phyloP scores from a whole-genome alignment of 2,113 vertebrate species.

The Agapornis roseicollis region DNA sequence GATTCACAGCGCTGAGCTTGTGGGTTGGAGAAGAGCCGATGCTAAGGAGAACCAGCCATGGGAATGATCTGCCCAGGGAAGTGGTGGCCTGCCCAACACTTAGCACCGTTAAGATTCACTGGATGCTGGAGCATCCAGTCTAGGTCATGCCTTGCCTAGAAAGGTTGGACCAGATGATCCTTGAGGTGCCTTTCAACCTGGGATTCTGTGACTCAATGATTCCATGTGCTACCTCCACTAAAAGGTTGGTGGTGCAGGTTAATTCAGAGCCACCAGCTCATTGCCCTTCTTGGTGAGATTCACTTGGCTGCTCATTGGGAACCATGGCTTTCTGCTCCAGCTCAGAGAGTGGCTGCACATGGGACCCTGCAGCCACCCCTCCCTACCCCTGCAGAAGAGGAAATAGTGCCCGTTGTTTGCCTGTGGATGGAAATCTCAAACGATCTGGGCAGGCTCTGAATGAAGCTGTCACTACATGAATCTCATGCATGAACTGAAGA shows the following conservation, averaged over 20 bases:
- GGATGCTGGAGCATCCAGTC: not conserved
- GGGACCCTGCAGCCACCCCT: not conserved
- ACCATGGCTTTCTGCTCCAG: not conserved
- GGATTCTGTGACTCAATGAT: not conserved
- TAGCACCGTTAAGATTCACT: not conserved
- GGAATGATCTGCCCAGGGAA: not conserved
- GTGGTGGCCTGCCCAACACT: not conserved
- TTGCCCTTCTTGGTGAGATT: not conserved
- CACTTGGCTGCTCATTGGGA: not conserved
- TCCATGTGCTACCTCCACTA: not conserved
- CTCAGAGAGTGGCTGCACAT: fast-evolving
- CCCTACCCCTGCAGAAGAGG: not conserved
- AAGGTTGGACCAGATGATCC: not conserved
- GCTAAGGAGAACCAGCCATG: not conserved
- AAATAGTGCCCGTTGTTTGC: not conserved
- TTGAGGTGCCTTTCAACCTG: not conserved
- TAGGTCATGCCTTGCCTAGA: not conserved
- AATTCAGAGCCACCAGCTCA: not conserved
- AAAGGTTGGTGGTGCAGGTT: not conserved
- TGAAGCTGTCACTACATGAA: not conserved
- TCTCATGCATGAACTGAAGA: not conserved
- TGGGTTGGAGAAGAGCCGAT: fast-evolving
- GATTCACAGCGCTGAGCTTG: fast-evolving
- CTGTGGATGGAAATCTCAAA: not conserved
- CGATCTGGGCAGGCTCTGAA: not conserved